A percentile compares a stretch with the other conserved stretches of the same genome.
These are phyloP conservation scores for Cerastoderma edule DNA, from an alignment of 2,888 invertebrate species.

Conservation along the genomic window DNA sequence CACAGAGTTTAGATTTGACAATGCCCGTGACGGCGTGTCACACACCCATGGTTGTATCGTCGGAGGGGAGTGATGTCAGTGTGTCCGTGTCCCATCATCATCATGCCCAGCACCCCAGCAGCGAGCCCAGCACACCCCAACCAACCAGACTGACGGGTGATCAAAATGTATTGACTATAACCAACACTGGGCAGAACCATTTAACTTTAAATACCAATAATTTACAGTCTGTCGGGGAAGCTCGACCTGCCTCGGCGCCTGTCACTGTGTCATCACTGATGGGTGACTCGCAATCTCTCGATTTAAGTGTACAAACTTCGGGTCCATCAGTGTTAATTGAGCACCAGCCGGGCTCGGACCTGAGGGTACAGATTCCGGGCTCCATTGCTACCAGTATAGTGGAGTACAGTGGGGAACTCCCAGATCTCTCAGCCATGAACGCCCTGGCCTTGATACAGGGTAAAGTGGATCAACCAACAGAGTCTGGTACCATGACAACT, in stretches of 20 bases:
- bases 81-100: conserved; percentile 25
- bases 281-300: conserved; percentile 45
- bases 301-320: conserved; percentile 48
- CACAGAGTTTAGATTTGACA: conserved; percentile 53
- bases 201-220: conserved; percentile 21
- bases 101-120: background rate
- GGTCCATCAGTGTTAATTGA: conserved; percentile 49
- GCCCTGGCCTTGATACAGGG: conserved; percentile 59
- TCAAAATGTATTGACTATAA: conserved; percentile 48
- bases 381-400: conserved; percentile 51
- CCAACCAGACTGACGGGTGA: background rate
- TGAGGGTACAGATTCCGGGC: conserved; percentile 55
- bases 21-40: conserved; percentile 43
- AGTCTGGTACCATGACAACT: conserved; percentile 37
- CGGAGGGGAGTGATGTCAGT: conserved; percentile 37
- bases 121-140: conserved; percentile 13
- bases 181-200: conserved; percentile 46
- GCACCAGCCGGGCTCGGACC: conserved; percentile 49
- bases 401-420: conserved; percentile 58
- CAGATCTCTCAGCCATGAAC: conserved; percentile 59
- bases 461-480: conserved; percentile 47
- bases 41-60: conserved; percentile 30
- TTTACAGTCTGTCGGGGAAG: conserved; percentile 3
- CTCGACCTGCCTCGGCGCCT: conserved; percentile 24
- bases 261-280: conserved; percentile 21